Percentiles rank a stretch among this genome's conserved stretches.
These are phyloP conservation scores for Anthoptus insignis DNA, from an alignment of 2,888 invertebrate genomes.

Conservation along the genomic window DNA sequence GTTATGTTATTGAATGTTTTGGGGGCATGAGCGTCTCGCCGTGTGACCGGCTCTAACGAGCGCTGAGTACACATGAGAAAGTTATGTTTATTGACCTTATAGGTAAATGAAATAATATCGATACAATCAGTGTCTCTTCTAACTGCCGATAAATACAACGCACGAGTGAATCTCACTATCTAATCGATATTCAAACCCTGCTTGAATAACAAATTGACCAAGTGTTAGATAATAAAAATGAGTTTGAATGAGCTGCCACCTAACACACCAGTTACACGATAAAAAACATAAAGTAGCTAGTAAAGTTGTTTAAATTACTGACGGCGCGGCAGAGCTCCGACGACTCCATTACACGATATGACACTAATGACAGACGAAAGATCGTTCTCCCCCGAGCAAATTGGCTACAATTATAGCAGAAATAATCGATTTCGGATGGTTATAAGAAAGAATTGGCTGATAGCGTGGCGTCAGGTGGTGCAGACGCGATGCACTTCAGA, in stretches of 20 bases:
- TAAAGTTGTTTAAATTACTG: slow-evolving; percentile 61
- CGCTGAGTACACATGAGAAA: slow-evolving; percentile 63
- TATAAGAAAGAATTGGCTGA: slow-evolving; percentile 57
- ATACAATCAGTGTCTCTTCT: slow-evolving; percentile 67
- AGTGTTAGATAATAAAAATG: slow-evolving; percentile 60
- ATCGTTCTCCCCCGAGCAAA: slow-evolving; percentile 57
- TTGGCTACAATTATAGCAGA: slow-evolving; percentile 67
- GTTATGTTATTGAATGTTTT: slow-evolving; percentile 84
- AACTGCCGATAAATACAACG: slow-evolving; percentile 61
- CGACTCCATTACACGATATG: slow-evolving; percentile 67
- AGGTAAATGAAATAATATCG: slow-evolving; percentile 68
- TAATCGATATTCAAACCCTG: slow-evolving; percentile 59
- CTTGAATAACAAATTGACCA: slow-evolving; percentile 58
- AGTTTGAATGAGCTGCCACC: slow-evolving; percentile 60
- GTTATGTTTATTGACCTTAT: slow-evolving; percentile 56
- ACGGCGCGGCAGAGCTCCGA: slow-evolving; percentile 53
- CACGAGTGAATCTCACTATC: slow-evolving; percentile 53
- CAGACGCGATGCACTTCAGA: slow-evolving; percentile 52
- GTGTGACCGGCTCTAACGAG: slow-evolving; percentile 69
- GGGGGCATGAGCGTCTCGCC: slow-evolving; percentile 63
- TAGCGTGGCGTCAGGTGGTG: slow-evolving; percentile 69
- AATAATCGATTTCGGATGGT: slow-evolving; percentile 60
- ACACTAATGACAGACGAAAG: slow-evolving; percentile 61
- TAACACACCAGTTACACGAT: slow-evolving; percentile 48
- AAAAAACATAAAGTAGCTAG: slow-evolving; percentile 55